phyloP scores from a whole-genome alignment of 2,113 vertebrate genomes.

The Serinus canaria region DNA sequence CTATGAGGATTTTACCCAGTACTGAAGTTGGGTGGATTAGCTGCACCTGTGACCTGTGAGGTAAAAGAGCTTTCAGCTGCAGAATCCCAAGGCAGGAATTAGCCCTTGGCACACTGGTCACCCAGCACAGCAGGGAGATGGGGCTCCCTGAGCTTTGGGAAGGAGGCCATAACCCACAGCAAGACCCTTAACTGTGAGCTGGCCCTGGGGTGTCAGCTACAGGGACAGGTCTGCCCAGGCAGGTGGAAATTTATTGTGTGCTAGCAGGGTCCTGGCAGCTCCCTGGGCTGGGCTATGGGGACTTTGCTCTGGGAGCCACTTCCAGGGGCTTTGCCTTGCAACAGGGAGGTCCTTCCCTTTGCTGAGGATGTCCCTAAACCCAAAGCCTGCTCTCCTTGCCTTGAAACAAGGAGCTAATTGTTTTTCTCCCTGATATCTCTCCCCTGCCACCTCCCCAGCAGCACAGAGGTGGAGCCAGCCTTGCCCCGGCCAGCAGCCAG shows the following conservation, averaged over 20 bases:
- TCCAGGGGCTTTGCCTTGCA: background rate
- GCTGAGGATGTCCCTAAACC: fast-evolving
- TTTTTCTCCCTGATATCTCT: background rate
- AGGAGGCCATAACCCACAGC: background rate
- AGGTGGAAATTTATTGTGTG: background rate
- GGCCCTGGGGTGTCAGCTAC: background rate
- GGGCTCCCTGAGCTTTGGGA: background rate
- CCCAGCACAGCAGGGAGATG: background rate
- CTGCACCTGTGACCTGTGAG: background rate
- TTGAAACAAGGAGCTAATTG: background rate
- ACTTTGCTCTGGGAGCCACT: background rate
- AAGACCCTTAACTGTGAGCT: background rate
- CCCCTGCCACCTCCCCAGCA: fast-evolving
- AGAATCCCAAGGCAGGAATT: background rate
- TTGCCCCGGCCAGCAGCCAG: background rate
- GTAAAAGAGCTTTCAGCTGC: background rate
- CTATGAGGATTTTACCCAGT: background rate
- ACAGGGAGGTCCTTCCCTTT: background rate
- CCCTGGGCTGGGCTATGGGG: background rate
- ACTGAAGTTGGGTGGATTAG: background rate
- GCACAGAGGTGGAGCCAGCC: fast-evolving
- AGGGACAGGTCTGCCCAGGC: background rate
- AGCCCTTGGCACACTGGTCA: background rate
- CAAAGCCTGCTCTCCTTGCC: fast-evolving
- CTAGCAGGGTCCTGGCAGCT: background rate